These are phyloP conservation scores for Pyralis farinalis DNA, from an alignment of 2,888 invertebrate genomes.

Conservation along the genomic window DNA sequence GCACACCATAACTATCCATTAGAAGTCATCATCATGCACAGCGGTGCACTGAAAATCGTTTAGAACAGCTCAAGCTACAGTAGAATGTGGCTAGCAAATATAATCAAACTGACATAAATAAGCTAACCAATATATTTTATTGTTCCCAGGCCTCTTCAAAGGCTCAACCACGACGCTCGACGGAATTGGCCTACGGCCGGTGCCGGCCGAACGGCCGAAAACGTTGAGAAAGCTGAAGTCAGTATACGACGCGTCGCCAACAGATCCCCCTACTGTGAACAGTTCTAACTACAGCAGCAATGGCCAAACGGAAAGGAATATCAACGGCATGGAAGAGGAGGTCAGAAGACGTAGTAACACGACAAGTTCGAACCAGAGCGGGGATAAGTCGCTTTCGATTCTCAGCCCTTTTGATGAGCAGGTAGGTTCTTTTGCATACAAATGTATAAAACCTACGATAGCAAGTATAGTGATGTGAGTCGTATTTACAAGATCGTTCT, in stretches of 20 bases:
- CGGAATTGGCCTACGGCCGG: constrained; percentile 81
- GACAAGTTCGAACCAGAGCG: constrained; percentile 64
- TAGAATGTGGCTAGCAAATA: no score
- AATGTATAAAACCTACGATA: no score
- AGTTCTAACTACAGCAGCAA: constrained; percentile 58
- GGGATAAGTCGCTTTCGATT: constrained; percentile 77
- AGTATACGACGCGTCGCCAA: constrained; percentile 83
- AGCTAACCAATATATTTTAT: constrained; percentile 21
- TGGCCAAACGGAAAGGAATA: constrained; percentile 55
- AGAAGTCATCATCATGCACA: not conserved
- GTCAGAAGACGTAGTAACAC: constrained; percentile 70
- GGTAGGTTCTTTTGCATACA: constrained; percentile 37
- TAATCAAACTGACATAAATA: no score
- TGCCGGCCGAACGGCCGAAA: constrained; percentile 86
- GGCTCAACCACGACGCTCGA: constrained; percentile 88
- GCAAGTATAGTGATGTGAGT: no score
- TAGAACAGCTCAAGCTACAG: no score
- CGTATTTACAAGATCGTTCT: no score
- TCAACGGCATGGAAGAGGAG: constrained; percentile 74
- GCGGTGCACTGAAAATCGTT: no score
- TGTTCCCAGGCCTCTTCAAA: constrained; percentile 88
- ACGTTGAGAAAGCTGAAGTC: constrained; percentile 87
- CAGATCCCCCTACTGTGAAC: constrained; percentile 49
- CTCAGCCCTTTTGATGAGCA: constrained; percentile 94
- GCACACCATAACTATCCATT: not conserved